Evolutionary conservation across 2,888 invertebrate species (phyloP), one percentile per base, ranked within the genome.

Genomic region (Malacosoma neustria): DNA sequence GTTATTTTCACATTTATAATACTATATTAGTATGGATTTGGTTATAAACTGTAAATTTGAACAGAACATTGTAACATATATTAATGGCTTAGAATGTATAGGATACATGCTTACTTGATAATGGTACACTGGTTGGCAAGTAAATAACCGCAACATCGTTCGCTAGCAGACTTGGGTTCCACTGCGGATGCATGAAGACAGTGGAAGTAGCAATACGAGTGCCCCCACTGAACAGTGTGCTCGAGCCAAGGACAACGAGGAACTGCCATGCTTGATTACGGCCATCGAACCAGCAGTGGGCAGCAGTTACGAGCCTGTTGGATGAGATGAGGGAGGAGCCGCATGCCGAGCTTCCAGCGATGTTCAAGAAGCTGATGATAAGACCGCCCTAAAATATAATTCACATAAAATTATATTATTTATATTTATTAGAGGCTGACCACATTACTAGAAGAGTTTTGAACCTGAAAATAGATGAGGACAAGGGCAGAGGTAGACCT

Each of bases 201-300:
- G 39, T 39, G 4, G 38, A 39, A 5, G 72, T 72, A 1, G 49
- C 15, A 13, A 73, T 54, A 11, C 73, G 55, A 2, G 51, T 59
- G 12, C 75, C 75, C 0, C 72, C 75, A 2, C 29, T 43, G 57
- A 63, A 71, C 13, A 76, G 52, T 40, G 37, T 53, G 5, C 58
- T 51, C 2, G 68, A 61, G 35, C 72, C 73, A 2, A 74, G 57
- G 9, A 74, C 68, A 1, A 70, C 72, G 0, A 40, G 38, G 48
- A 72, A 67, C 45, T 50, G 51, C 38, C 42, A 48, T 3, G 61
- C 74, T 15, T 68, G 68, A 35, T 51, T 51, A 4, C 7, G 0
- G 6, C 67, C 66, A 22, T 73, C 71, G 37, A 45, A 51, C 73
- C 74, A 74, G 52, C 76, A 76, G 49, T 76, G 76, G 7, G 75